These are phyloP conservation scores for Achroia grisella DNA, from an alignment of 1,140 invertebrate genomes.

Conservation along the genomic window DNA sequence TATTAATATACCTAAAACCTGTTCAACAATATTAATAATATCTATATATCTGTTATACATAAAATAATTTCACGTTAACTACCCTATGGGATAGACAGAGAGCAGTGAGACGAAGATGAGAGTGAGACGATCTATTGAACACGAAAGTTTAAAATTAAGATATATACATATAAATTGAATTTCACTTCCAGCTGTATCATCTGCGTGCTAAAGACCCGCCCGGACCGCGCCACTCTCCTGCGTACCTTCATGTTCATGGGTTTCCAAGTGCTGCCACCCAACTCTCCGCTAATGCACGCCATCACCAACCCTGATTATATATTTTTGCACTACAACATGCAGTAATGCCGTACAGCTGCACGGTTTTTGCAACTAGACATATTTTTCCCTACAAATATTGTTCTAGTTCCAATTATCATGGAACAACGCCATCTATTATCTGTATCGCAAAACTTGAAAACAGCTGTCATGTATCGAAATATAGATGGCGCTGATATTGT, in stretches of 20 bases:
- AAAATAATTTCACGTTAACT: too few species aligned
- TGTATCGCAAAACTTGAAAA: background rate
- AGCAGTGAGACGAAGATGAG: too few species aligned
- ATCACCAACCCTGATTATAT: conserved; percentile 79
- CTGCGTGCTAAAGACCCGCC: conserved; percentile 88
- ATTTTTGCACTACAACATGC: conserved; percentile 87
- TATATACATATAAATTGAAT: too few species aligned
- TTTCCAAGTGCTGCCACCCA: conserved; percentile 89
- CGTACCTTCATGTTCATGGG: conserved; percentile 98
- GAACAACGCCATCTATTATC: too few species aligned
- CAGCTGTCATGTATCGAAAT: conserved; percentile 15
- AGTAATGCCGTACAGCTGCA: conserved; percentile 62
- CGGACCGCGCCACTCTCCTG: conserved; percentile 88
- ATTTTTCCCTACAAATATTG: background rate
- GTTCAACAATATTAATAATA: too few species aligned
- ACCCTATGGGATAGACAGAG: too few species aligned
- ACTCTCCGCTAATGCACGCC: conserved; percentile 81
- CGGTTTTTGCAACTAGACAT: conserved; percentile 8
- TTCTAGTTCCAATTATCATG: too few species aligned
- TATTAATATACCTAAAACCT: too few species aligned
- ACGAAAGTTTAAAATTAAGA: too few species aligned
- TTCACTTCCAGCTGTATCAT: conserved; percentile 68
- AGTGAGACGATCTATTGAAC: too few species aligned
- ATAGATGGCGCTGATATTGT: conserved; percentile 14
- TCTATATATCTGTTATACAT: too few species aligned